Evolutionary conservation across 2,113 vertebrate genomes (phyloP).

Genomic region (Dryoscopus gambensis): DNA sequence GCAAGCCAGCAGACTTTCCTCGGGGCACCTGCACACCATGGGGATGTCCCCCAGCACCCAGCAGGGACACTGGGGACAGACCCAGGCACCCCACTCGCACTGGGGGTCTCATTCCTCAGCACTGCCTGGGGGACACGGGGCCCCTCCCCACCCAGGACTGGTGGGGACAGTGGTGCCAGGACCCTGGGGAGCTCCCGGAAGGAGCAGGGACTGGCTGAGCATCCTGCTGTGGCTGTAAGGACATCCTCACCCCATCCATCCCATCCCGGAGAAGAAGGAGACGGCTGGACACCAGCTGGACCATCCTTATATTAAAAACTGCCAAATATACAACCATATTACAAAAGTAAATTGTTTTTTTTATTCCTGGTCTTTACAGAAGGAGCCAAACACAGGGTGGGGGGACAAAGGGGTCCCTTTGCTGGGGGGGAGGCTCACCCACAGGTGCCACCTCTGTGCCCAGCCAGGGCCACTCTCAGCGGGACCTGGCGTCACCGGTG

Average conservation of each 20-base stretch:
- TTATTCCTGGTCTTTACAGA: conserved; percentile 17
- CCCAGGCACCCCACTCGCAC: fast-evolving
- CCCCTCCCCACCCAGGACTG: neutral
- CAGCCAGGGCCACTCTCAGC: neutral
- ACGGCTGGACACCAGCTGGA: neutral
- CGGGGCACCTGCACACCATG: neutral
- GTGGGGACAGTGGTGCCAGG: neutral
- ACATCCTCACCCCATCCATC: neutral
- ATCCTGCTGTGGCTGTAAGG: neutral
- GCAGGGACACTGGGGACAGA: neutral
- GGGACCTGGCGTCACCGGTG: fast-evolving
- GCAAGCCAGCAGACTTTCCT: neutral
- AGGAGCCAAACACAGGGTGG: neutral
- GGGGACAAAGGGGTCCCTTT: neutral
- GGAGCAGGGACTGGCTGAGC: neutral
- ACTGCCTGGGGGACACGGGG: fast-evolving
- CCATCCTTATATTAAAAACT: neutral
- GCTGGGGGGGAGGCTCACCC: neutral
- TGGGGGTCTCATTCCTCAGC: neutral
- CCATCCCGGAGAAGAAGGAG: neutral
- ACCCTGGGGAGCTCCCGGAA: neutral
- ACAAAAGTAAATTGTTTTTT: conserved; percentile 42
- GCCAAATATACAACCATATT: neutral
- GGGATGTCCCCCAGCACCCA: neutral
- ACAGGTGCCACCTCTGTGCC: neutral